Base-by-base conservation (phyloP, 2,797 vertebrate species). In the Chelmon rostratus region DNA sequence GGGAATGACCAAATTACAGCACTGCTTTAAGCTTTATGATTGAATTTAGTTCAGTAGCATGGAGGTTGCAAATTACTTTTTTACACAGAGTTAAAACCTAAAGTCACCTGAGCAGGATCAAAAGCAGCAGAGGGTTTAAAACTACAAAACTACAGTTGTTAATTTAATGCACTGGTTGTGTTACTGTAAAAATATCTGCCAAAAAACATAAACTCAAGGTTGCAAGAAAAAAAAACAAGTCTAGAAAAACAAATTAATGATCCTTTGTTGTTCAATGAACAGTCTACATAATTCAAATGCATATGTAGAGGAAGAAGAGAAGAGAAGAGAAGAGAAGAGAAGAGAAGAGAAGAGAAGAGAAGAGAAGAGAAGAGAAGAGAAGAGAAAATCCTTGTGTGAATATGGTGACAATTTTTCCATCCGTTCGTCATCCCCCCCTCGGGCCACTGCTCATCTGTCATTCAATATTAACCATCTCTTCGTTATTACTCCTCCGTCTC, bases 391-490 rank as follows among this genome's bases (percentile, higher is more conserved):
- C 7, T 2, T n/a, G 52, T 53, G 64, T 67, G 53, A 81, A 76
- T 50, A 72, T 33, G 76, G 69, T 68, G 88, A 80, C 73, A 78
- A 70, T 86, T 62, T 73, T 84, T 88, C 63, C 74, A 69, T 86
- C 67, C n/a, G 4, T 62, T 73, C 25, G 2, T 83, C 90, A 56
- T 57, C 58, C 40, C 19, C 63, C 77, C 90, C 84, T 67, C 69
- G 37, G 81, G 89, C 54, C 73, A 59, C 64, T 70, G 86, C 82
- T 92, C 90, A 91, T 90, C 92, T 89, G 89, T 93, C 92, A 61
- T 80, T 93, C 81, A 92, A 88, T 87, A 90, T 93, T 90, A 93
- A 87, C 84, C 83, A 76, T 86, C 90, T 49, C 76, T 86, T 50
- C 5, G 18, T 89, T 90, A 84, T 86, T 87, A 88, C 82, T 87